Evolutionary conservation across 2,113 vertebrate species (phyloP).

Genomic region (Macquaria ambigua): DNA sequence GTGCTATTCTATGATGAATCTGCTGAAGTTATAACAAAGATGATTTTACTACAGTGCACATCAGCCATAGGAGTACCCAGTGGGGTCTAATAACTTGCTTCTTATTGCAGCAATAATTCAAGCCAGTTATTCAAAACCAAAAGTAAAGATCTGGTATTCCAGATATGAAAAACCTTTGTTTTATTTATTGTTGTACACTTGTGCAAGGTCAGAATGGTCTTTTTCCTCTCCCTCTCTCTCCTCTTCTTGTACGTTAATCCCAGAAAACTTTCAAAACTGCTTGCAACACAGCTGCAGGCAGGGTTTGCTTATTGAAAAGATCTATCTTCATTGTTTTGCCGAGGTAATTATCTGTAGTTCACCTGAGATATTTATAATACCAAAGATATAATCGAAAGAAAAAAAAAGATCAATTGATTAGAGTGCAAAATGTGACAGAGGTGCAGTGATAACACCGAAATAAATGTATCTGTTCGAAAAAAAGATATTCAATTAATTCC

Average conservation of each 20-base stretch:
- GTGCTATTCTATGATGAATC: constrained; percentile 31
- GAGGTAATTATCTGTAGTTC: background rate
- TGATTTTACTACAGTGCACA: constrained; percentile 17
- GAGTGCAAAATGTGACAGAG: background rate
- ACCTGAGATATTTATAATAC: background rate
- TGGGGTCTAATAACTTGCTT: constrained; percentile 20
- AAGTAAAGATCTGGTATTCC: background rate
- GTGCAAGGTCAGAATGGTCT: background rate
- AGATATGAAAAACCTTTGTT: background rate
- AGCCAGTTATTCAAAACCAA: constrained; percentile 9
- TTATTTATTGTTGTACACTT: too few relatives aligned
- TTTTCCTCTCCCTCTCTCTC: background rate
- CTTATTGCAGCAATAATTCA: constrained; percentile 49
- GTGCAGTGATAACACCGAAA: background rate
- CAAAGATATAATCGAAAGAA: background rate
- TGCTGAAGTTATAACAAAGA: constrained; percentile 20
- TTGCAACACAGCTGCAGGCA: background rate
- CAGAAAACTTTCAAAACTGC: too few relatives aligned
- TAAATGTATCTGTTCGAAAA: background rate
- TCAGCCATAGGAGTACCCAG: background rate
- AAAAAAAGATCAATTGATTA: background rate
- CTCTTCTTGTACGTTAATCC: background rate
- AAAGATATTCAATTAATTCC: constrained; percentile 2
- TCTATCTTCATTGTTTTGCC: constrained; percentile 5
- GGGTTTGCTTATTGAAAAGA: background rate